A percentile compares a stretch with the other conserved stretches of the same genome.
These are phyloP conservation scores for Drosophila mojavensis DNA, from an alignment of 1,140 invertebrate genomes.

Conservation along the genomic window DNA sequence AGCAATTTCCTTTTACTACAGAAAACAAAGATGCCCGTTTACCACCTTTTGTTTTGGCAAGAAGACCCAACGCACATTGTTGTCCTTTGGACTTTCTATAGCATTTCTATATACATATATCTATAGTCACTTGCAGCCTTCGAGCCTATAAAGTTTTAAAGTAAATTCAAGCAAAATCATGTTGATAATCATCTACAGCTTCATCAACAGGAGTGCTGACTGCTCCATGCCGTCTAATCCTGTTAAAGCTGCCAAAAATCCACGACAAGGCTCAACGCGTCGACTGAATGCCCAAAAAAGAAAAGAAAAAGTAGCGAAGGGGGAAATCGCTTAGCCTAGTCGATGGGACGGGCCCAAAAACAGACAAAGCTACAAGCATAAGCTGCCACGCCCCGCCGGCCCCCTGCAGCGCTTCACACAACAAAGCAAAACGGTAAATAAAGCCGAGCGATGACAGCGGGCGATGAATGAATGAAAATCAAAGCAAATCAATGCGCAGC, in stretches of 20 bases:
- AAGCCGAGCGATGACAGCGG: slow-evolving; percentile 59
- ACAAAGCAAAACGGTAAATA: slow-evolving; percentile 67
- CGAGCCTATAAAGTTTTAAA: background rate
- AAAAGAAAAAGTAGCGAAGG: background rate
- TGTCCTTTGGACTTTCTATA: background rate
- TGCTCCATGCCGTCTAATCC: slow-evolving; percentile 60
- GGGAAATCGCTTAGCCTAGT: slow-evolving; percentile 42
- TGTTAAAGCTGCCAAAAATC: slow-evolving; percentile 78
- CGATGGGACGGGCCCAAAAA: slow-evolving; percentile 28
- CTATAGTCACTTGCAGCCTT: background rate
- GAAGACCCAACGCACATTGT: background rate
- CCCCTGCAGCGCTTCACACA: slow-evolving; percentile 51
- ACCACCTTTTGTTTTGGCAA: background rate
- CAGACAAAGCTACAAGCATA: slow-evolving; percentile 65
- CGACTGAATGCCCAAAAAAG: slow-evolving; percentile 17
- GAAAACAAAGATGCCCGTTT: background rate
- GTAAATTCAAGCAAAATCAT: slow-evolving; percentile 28
- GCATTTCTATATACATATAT: slow-evolving; percentile 4
- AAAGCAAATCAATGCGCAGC: slow-evolving; percentile 72
- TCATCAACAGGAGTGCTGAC: slow-evolving; percentile 23
- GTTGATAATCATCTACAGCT: slow-evolving; percentile 15
- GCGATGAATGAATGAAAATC: slow-evolving; percentile 68
- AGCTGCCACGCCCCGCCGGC: slow-evolving; percentile 21
- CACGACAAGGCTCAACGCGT: slow-evolving; percentile 58
- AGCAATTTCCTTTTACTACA: too few species aligned